Evolutionary conservation across 2,797 vertebrate genomes (phyloP).

Genomic region (Acanthurus leucopareius): DNA sequence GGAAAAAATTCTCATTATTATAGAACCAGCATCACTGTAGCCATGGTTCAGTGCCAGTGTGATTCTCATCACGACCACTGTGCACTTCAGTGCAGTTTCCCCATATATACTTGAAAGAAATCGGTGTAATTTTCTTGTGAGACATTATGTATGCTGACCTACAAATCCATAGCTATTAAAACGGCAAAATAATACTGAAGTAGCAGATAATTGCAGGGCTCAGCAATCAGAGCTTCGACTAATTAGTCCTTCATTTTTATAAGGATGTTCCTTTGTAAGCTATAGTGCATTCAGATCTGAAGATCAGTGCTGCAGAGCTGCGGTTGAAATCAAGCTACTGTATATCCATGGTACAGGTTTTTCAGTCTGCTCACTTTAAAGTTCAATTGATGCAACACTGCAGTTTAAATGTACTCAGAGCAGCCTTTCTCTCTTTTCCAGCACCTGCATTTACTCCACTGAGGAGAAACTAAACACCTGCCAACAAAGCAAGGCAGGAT

Average conservation of each 20-base stretch:
- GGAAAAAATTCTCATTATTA: conserved; percentile 42
- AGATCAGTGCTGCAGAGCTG: conserved; percentile 34
- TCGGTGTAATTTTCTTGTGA: conserved; percentile 12
- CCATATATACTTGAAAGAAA: conserved; percentile 38
- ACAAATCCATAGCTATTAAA: conserved; percentile 50
- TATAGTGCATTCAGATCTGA: background rate
- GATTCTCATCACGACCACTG: conserved; percentile 46
- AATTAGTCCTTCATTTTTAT: conserved; percentile 56
- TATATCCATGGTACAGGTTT: conserved; percentile 47
- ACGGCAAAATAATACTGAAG: conserved; percentile 16
- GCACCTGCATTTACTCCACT: conserved; percentile 32
- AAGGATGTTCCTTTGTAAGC: background rate
- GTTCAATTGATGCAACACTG: conserved; percentile 49
- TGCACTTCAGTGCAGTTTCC: conserved; percentile 27
- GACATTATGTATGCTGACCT: conserved; percentile 51
- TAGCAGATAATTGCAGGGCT: conserved; percentile 25
- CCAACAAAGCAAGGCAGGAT: conserved; percentile 17
- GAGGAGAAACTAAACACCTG: conserved; percentile 22
- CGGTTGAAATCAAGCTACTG: conserved; percentile 40
- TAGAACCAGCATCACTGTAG: conserved; percentile 23
- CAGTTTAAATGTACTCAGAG: conserved; percentile 45
- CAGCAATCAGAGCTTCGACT: conserved; percentile 39
- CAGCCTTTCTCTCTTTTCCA: conserved; percentile 4
- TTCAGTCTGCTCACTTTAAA: conserved; percentile 46
- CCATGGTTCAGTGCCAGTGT: conserved; percentile 13